Conservation (phyloP, 2,113 vertebrate species). For the Harpagus bidentatus region DNA sequence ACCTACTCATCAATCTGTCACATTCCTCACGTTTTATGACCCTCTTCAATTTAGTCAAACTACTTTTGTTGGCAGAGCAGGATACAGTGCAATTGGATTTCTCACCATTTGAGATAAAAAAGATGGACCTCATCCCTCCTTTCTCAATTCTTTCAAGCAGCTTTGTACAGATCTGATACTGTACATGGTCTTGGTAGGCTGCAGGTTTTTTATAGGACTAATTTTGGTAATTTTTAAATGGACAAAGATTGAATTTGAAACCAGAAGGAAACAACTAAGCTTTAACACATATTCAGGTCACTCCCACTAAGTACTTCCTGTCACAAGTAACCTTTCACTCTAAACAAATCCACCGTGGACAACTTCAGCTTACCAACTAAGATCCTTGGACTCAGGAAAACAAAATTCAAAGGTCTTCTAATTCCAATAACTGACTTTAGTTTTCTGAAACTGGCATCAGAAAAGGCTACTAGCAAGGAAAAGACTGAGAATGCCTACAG, state of each 20-base stretch:
- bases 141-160: not conserved
- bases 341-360: not conserved
- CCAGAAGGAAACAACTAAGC: not conserved
- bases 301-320: not conserved
- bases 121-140: not conserved
- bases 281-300: not conserved
- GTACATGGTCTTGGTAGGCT: not conserved
- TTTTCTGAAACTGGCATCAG: not conserved
- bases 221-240: not conserved
- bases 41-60: conserved; percentile 26
- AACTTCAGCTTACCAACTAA: not conserved
- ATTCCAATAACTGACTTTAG: not conserved
- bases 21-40: conserved; percentile 26
- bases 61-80: conserved; percentile 18
- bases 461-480: not conserved
- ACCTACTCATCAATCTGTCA: conserved; percentile 52
- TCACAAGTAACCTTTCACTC: not conserved
- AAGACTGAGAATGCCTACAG: not conserved
- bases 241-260: not conserved
- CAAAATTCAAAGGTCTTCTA: not conserved
- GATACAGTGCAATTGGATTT: conserved; percentile 1
- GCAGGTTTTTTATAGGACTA: not conserved
- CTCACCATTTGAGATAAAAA: not conserved
- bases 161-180: not conserved
- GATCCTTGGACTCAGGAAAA: not conserved